Conservation (phyloP, 2,888 invertebrate genomes). For the Balanococcus diminutus region DNA sequence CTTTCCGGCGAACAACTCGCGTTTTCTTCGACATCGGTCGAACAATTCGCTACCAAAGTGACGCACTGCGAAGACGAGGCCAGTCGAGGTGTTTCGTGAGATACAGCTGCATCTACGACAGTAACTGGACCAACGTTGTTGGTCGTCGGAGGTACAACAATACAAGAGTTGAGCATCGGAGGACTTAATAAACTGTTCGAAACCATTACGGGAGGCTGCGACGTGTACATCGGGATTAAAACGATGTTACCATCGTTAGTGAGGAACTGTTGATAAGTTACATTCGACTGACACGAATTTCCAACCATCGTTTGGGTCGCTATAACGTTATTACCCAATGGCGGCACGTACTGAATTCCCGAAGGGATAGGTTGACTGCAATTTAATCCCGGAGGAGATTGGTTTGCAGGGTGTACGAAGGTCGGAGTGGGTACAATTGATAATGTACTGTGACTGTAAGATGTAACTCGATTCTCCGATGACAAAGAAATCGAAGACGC, state of each 20-base stretch:
- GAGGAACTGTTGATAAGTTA: conserved; percentile 51
- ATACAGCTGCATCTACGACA: not conserved
- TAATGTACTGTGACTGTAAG: not conserved
- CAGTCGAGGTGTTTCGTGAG: not conserved
- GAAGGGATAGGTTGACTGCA: not conserved
- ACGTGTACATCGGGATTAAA: conserved; percentile 39
- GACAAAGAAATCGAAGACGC: not conserved
- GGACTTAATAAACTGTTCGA: conserved; percentile 10
- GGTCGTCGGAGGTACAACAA: conserved; percentile 21
- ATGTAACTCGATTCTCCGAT: not conserved
- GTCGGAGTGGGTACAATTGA: not conserved
- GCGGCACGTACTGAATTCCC: not conserved
- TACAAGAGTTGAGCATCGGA: conserved; percentile 35
- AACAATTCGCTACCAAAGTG: not conserved
- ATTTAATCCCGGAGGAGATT: not conserved
- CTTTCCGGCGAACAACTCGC: not conserved
- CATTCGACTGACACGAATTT: conserved; percentile 8
- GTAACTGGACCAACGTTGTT: not conserved
- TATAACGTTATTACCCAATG: conserved; percentile 23
- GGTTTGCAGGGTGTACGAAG: not conserved
- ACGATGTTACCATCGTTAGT: conserved; percentile 51
- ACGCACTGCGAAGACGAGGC: not conserved
- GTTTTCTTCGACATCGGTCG: not conserved
- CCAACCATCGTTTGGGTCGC: not conserved
- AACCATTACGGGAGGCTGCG: not conserved